Percentiles rank a stretch among this genome's conserved stretches.
These are phyloP conservation scores for Myopa tessellatipennis DNA, from an alignment of 2,888 invertebrate species.

Conservation along the genomic window DNA sequence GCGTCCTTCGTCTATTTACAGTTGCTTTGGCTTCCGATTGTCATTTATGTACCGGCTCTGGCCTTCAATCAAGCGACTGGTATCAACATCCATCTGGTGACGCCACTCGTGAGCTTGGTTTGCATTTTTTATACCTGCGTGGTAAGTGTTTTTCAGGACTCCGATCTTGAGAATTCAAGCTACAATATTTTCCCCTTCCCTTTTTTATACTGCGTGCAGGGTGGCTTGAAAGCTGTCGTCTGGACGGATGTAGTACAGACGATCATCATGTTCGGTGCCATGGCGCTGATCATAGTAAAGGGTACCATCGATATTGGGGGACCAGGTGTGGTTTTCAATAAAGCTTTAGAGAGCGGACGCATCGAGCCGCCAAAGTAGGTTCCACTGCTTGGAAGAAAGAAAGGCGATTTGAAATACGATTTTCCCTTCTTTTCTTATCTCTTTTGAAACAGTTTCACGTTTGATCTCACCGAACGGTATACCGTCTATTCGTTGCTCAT, in stretches of 20 bases:
- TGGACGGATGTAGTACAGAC: slow-evolving; percentile 81
- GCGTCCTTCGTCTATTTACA: slow-evolving; percentile 56
- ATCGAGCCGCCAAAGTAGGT: slow-evolving; percentile 73
- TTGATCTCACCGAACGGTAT: slow-evolving; percentile 79
- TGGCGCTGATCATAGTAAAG: slow-evolving; percentile 75
- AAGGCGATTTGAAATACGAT: background rate
- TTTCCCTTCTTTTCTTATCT: background rate
- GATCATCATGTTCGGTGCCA: slow-evolving; percentile 76
- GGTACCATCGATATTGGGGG: slow-evolving; percentile 77
- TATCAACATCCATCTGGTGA: slow-evolving; percentile 78
- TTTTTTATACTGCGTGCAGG: slow-evolving; percentile 64
- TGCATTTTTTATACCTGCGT: slow-evolving; percentile 85
- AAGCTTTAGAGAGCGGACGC: slow-evolving; percentile 73
- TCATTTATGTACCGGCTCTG: slow-evolving; percentile 79
- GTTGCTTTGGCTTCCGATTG: slow-evolving; percentile 79
- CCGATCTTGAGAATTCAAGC: background rate
- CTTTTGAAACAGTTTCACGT: slow-evolving; percentile 70
- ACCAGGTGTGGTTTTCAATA: slow-evolving; percentile 71
- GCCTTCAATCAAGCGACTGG: slow-evolving; percentile 85
- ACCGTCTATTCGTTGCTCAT: slow-evolving; percentile 78
- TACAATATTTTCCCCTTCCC: background rate
- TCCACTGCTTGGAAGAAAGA: background rate
- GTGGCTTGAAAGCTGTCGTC: slow-evolving; percentile 76
- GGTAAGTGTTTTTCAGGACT: slow-evolving; percentile 69
- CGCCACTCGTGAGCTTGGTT: slow-evolving; percentile 79